These are phyloP conservation scores for Sebastes vulpes DNA, from an alignment of 2,797 vertebrate species.

Conservation along the genomic window DNA sequence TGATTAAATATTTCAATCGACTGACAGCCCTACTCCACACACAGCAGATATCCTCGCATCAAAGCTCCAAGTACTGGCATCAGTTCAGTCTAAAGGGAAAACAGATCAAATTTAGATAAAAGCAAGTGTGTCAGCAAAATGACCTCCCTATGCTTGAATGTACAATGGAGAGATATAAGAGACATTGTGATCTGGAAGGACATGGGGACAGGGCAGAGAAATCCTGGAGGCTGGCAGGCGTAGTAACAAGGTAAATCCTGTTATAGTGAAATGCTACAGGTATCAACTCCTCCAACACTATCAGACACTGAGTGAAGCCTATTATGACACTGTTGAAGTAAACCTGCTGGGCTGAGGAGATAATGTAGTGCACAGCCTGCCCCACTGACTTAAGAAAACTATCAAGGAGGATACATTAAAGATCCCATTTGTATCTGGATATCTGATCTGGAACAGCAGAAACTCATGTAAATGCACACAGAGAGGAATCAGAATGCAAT, in stretches of 20 bases:
- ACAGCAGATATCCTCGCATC: background rate
- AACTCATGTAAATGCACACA: background rate
- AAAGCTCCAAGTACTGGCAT: background rate
- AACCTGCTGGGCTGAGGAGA: background rate
- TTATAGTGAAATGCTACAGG: background rate
- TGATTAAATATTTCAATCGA: too few species aligned
- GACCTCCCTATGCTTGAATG: background rate
- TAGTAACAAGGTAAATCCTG: background rate
- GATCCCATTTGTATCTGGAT: background rate
- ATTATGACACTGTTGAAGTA: background rate
- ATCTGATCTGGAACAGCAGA: background rate
- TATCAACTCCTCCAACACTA: background rate
- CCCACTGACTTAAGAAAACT: background rate
- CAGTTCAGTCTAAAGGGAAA: background rate
- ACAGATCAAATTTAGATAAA: background rate
- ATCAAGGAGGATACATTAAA: background rate
- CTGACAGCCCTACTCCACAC: background rate
- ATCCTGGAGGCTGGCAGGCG: background rate
- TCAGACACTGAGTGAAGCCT: background rate
- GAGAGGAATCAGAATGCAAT: background rate
- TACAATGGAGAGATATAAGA: background rate
- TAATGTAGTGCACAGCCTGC: too few species aligned
- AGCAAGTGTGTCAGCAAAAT: background rate
- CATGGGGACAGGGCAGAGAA: background rate
- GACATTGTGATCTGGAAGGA: background rate